Percentiles rank a stretch among this genome's conserved stretches.
These are phyloP conservation scores for Anagrus nilaparvatae DNA, from an alignment of 1,140 invertebrate species.

Conservation along the genomic window DNA sequence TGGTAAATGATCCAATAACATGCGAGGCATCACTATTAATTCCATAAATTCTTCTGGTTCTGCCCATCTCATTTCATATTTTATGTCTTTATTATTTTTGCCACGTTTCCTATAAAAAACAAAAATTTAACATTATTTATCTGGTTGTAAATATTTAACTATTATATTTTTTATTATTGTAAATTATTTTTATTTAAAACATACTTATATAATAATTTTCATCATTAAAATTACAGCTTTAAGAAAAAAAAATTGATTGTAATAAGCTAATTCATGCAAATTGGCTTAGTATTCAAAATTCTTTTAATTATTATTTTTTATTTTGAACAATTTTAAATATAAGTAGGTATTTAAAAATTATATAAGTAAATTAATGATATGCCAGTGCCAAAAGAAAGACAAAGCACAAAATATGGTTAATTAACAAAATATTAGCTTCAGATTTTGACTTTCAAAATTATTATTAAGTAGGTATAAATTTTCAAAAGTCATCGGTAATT, in stretches of 20 bases:
- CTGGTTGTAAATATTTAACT: background rate
- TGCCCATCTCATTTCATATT: constrained; percentile 66
- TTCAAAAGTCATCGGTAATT: too few relatives aligned
- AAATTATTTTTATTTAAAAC: background rate
- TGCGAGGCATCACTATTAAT: constrained; percentile 62
- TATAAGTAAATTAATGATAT: too few relatives aligned
- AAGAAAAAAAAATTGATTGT: too few relatives aligned
- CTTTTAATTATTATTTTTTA: too few relatives aligned
- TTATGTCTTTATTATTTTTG: constrained; percentile 27
- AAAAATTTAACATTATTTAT: background rate
- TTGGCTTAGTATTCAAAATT: too few relatives aligned
- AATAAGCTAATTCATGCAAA: too few relatives aligned
- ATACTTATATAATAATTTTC: background rate
- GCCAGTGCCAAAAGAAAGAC: background rate
- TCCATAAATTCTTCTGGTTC: constrained; percentile 65
- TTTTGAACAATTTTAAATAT: too few relatives aligned
- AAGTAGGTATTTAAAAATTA: too few relatives aligned
- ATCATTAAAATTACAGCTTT: background rate
- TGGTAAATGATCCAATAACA: constrained; percentile 65
- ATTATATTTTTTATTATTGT: background rate
- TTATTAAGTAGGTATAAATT: too few relatives aligned
- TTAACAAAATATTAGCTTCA: constrained; percentile 6
- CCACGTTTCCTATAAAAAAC: constrained; percentile 23
- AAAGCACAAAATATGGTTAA: background rate
- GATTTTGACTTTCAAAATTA: constrained; percentile 5